phyloP scores from a whole-genome alignment of 2,797 vertebrate species.

The Channallabes apus region DNA sequence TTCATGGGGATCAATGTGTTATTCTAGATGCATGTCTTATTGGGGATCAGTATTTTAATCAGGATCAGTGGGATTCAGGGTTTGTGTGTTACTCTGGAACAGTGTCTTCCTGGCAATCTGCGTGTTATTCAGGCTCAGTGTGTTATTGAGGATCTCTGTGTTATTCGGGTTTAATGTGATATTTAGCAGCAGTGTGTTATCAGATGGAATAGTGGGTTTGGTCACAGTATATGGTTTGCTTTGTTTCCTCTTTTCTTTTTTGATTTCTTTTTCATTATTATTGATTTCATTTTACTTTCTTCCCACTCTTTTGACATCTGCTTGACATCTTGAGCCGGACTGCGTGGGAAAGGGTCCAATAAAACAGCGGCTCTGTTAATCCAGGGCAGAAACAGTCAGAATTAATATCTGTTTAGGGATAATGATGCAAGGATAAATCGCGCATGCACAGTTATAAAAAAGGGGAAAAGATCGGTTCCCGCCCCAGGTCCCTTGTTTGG shows the following conservation, averaged over 20 bases:
- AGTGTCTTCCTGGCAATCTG: background rate
- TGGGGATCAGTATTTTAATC: background rate
- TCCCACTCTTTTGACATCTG: conserved; percentile 46
- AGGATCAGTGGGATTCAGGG: too few relatives aligned
- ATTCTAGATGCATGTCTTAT: background rate
- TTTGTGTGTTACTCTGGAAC: background rate
- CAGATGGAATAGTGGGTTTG: background rate
- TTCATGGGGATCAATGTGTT: too few relatives aligned
- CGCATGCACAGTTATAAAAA: background rate
- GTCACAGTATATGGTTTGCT: background rate
- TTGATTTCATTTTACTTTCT: conserved; percentile 28
- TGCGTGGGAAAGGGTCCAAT: conserved; percentile 51
- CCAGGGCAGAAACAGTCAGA: conserved; percentile 18
- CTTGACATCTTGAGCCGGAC: conserved; percentile 44
- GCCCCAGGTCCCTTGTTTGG: background rate
- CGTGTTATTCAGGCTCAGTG: background rate
- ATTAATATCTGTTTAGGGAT: background rate
- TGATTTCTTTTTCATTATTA: conserved; percentile 24
- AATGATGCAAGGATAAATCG: background rate
- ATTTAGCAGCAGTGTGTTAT: background rate
- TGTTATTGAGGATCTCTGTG: background rate
- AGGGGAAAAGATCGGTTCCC: too few relatives aligned
- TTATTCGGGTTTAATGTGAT: background rate
- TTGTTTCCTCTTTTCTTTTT: background rate
- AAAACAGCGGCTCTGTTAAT: conserved; percentile 42